A percentile compares a stretch with the other conserved stretches of the same genome.
These are phyloP conservation scores for Netelia fuscicornis DNA, from an alignment of 2,888 invertebrate genomes.

Conservation along the genomic window DNA sequence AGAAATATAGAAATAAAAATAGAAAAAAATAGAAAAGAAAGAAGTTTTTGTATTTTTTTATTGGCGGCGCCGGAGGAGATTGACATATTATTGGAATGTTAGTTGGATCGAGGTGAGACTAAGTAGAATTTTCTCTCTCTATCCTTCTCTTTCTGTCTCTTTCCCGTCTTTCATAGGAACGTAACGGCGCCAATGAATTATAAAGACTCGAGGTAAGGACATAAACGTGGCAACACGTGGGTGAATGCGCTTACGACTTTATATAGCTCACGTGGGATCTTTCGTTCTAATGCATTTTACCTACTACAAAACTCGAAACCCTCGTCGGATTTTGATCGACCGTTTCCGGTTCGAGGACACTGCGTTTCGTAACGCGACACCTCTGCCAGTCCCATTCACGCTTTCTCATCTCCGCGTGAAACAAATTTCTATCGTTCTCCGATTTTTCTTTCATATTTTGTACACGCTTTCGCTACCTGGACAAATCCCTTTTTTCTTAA, in stretches of 20 bases:
- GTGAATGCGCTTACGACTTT: slow-evolving; percentile 27
- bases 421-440: not conserved
- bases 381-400: slow-evolving; percentile 18
- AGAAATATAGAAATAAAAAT: too few species aligned
- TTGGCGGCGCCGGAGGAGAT: not conserved
- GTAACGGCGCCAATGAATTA: not conserved
- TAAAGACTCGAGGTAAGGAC: not conserved
- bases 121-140: slow-evolving; percentile 1
- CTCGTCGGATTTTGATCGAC: slow-evolving; percentile 65
- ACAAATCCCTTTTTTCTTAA: slow-evolving; percentile 26
- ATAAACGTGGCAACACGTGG: slow-evolving; percentile 34
- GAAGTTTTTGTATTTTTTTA: slow-evolving; percentile 9
- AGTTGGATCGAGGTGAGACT: slow-evolving; percentile 7
- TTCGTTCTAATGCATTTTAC: slow-evolving; percentile 12
- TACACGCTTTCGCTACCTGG: not conserved
- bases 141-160: slow-evolving; percentile 14
- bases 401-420: not conserved
- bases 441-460: slow-evolving; percentile 14
- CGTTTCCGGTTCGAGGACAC: slow-evolving; percentile 62
- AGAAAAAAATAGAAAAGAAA: too few species aligned
- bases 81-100: slow-evolving; percentile 10
- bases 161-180: too few species aligned
- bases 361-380: slow-evolving; percentile 60
- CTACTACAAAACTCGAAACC: slow-evolving; percentile 36
- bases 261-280: slow-evolving; percentile 37